Conservation (phyloP, 2,888 invertebrate species). For the Limenitis camilla region DNA sequence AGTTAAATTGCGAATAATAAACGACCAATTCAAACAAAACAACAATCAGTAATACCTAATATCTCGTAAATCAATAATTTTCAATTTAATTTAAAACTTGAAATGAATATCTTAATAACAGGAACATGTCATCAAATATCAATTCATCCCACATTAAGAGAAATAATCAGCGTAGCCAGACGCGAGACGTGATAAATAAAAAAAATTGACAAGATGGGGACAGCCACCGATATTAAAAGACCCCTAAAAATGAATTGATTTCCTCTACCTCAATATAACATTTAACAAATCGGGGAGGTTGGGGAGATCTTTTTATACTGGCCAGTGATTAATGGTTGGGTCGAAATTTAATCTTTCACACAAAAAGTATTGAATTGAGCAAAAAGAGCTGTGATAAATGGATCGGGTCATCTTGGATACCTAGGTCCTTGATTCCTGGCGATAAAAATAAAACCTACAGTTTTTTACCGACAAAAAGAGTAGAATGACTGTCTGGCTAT, state of each 20-base stretch:
- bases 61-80: too few relatives aligned
- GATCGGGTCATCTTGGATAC: slow-evolving; percentile 44
- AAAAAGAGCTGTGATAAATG: slow-evolving; percentile 69
- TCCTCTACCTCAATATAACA: slow-evolving; percentile 7
- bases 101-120: too few relatives aligned
- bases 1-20: too few relatives aligned
- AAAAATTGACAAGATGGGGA: slow-evolving; percentile 58
- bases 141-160: slow-evolving; percentile 47
- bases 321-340: slow-evolving; percentile 61
- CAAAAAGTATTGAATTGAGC: slow-evolving; percentile 70
- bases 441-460: slow-evolving; percentile 8
- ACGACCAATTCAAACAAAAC: too few relatives aligned
- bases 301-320: slow-evolving; percentile 41
- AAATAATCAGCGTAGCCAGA: slow-evolving; percentile 65
- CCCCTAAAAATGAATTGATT: slow-evolving; percentile 17
- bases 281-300: slow-evolving; percentile 6
- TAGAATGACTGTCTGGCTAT: not conserved
- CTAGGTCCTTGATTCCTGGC: slow-evolving; percentile 12
- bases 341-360: slow-evolving; percentile 69
- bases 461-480: not conserved
- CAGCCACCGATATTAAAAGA: slow-evolving; percentile 36
- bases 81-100: too few relatives aligned
- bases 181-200: slow-evolving; percentile 61
- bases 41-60: too few relatives aligned
- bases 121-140: slow-evolving; percentile 44